phyloP scores from a whole-genome alignment of 2,797 vertebrate species.

The Lepilemur ruficaudatus region DNA sequence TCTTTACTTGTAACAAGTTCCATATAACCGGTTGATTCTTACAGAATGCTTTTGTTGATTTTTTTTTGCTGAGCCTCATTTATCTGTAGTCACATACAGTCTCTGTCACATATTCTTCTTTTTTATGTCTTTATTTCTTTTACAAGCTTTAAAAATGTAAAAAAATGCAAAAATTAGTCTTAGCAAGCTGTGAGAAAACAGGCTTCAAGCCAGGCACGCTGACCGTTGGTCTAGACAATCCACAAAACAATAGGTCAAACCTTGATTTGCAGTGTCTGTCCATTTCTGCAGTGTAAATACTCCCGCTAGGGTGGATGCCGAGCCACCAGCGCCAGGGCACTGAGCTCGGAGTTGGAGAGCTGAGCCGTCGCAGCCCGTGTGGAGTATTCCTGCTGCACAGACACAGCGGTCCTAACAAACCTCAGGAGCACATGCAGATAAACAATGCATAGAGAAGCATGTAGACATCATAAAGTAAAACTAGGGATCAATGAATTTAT shows the following conservation, averaged over 20 bases:
- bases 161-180: not conserved
- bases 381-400: not conserved
- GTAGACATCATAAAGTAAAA: not conserved
- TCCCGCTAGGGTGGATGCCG: not conserved
- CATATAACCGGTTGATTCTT: not conserved
- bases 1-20: not conserved
- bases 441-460: not conserved
- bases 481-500: not conserved
- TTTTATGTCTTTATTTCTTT: not conserved
- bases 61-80: not conserved
- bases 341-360: not conserved
- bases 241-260: not conserved
- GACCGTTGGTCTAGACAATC: not conserved
- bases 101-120: not conserved
- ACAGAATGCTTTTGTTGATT: not conserved
- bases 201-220: not conserved
- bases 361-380: rapidly evolving
- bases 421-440: not conserved
- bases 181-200: not conserved
- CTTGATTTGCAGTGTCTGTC: not conserved
- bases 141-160: not conserved
- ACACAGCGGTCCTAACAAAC: not conserved
- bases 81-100: not conserved
- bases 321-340: not conserved
- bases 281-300: not conserved